A percentile compares a stretch with the other conserved stretches of the same genome.
Evolutionary conservation across 2,797 vertebrate species (phyloP).

Genomic region (Crenuchus spilurus): DNA sequence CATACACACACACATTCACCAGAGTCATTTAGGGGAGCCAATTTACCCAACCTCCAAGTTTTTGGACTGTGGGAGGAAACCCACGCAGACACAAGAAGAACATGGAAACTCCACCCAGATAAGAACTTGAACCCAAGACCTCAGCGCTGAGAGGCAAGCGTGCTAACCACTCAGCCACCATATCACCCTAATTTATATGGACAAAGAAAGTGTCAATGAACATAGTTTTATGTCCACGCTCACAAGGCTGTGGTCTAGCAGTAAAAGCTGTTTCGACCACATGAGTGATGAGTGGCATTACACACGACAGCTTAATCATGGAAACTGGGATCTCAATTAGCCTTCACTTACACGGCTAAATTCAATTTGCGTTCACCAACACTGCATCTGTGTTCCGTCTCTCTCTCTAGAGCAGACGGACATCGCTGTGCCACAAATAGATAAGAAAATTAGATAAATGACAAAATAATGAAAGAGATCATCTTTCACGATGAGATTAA

Average conservation of each 20-base stretch:
- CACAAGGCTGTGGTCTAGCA: constrained; percentile 35
- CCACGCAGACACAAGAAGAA: too few relatives aligned
- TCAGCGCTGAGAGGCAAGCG: too few relatives aligned
- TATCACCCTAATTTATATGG: too few relatives aligned
- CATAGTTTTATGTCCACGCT: background rate
- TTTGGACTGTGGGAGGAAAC: too few relatives aligned
- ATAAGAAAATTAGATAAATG: constrained; percentile 69
- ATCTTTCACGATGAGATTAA: constrained; percentile 52
- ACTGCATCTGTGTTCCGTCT: constrained; percentile 35
- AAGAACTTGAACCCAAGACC: too few relatives aligned
- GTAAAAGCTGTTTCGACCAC: constrained; percentile 26
- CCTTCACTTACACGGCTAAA: constrained; percentile 61
- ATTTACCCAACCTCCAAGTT: too few relatives aligned
- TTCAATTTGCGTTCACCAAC: constrained; percentile 60
- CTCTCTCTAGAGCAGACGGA: constrained; percentile 36
- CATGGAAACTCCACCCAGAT: too few relatives aligned
- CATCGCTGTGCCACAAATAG: constrained; percentile 62
- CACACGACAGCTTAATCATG: constrained; percentile 58
- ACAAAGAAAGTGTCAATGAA: background rate
- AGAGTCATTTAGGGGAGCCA: too few relatives aligned
- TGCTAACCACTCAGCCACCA: too few relatives aligned
- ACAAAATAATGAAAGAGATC: constrained; percentile 65
- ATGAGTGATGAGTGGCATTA: constrained; percentile 46
- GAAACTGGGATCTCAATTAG: constrained; percentile 68
- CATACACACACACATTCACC: too few relatives aligned